Evolutionary conservation across 2,888 invertebrate genomes (phyloP).

Genomic region (Hemithea aestivaria): DNA sequence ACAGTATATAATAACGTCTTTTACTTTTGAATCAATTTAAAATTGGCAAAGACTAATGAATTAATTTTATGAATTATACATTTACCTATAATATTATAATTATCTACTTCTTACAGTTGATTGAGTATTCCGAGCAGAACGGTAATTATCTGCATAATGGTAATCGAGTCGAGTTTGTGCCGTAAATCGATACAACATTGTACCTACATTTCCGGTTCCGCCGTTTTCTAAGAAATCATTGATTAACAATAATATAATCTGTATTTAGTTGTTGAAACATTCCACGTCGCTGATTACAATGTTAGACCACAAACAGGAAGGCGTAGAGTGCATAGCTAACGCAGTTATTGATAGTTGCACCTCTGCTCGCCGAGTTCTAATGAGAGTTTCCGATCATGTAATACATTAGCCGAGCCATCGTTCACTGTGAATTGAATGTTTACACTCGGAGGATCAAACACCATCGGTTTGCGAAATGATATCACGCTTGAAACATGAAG

Average conservation of each 20-base stretch:
- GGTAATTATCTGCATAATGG: not conserved
- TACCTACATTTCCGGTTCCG: constrained; percentile 15
- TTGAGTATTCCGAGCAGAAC: no score
- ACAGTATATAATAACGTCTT: no score
- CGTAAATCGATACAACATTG: constrained; percentile 5
- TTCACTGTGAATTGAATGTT: constrained; percentile 2
- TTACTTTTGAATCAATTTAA: no score
- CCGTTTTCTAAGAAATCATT: constrained; percentile 14
- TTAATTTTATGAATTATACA: no score
- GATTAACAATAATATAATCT: no score
- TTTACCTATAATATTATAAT: no score
- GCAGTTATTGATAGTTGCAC: constrained; percentile 12
- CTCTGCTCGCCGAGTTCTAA: not conserved
- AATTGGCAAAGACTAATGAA: no score
- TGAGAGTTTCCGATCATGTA: constrained; percentile 9
- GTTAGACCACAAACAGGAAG: constrained; percentile 11
- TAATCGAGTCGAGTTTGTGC: constrained; percentile 3
- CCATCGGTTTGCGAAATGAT: no score
- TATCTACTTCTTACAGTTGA: no score
- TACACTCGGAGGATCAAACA: not conserved
- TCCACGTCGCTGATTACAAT: constrained; percentile 6
- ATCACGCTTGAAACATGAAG: no score
- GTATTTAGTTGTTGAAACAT: constrained; percentile 6
- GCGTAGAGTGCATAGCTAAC: constrained; percentile 10
- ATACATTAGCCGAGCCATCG: constrained; percentile 3